These are phyloP conservation scores for Cichladusa arquata DNA, from an alignment of 2,113 vertebrate genomes.

Conservation along the genomic window DNA sequence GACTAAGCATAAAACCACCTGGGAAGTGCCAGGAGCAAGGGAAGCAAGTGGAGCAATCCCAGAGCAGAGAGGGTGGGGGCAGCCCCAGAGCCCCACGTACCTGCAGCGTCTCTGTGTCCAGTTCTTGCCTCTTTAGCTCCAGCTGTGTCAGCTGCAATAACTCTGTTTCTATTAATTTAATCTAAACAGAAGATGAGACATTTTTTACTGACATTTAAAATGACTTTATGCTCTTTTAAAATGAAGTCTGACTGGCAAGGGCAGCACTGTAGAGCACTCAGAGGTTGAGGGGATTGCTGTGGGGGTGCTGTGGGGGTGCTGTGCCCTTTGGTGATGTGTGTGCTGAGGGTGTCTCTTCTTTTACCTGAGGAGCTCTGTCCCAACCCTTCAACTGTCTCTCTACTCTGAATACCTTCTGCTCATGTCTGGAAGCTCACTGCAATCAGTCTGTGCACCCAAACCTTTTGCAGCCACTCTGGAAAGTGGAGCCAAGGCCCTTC, in stretches of 20 bases:
- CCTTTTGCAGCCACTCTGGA: background rate
- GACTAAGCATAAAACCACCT: background rate
- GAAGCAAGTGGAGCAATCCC: background rate
- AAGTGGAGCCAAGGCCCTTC: background rate
- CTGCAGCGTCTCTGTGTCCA: conserved; percentile 94
- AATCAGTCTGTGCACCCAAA: background rate
- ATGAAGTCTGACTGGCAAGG: background rate
- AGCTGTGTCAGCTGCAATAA: conserved; percentile 98
- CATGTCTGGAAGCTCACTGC: background rate
- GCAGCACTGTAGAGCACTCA: background rate
- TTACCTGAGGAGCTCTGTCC: background rate
- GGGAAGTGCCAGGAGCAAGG: background rate
- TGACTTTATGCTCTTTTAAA: background rate
- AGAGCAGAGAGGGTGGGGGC: background rate
- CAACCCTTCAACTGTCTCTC: background rate
- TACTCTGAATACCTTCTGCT: background rate
- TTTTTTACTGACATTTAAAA: conserved; percentile 57
- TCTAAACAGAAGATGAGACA: conserved; percentile 91
- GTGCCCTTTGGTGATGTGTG: background rate
- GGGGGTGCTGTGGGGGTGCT: background rate
- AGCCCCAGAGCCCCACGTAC: conserved; percentile 79
- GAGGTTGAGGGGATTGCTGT: background rate
- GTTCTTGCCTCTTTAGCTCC: conserved; percentile 93
- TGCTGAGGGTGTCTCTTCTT: background rate
- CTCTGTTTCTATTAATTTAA: conserved; percentile 96